These are phyloP conservation scores for Ictalurus punctatus DNA, from an alignment of 2,113 vertebrate genomes.

Conservation along the genomic window DNA sequence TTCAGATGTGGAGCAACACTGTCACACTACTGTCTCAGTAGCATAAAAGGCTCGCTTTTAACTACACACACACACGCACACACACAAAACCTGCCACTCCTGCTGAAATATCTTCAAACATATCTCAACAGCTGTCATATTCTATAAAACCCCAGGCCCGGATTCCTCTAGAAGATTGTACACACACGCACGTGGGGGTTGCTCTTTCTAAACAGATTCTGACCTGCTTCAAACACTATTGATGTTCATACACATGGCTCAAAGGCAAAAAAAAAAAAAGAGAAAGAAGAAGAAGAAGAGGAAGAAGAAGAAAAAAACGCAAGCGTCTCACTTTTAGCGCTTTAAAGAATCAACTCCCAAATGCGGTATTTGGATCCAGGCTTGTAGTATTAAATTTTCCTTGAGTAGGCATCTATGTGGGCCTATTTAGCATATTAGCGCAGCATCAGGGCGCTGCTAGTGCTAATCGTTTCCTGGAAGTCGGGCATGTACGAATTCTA, in stretches of 20 bases:
- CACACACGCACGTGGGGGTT: slow-evolving; percentile 32
- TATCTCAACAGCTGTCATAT: slow-evolving; percentile 54
- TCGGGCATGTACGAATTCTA: slow-evolving; percentile 48
- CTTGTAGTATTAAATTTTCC: slow-evolving; percentile 45
- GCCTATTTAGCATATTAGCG: slow-evolving; percentile 49
- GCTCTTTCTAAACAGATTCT: slow-evolving; percentile 47
- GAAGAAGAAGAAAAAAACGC: neutral
- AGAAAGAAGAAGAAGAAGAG: neutral
- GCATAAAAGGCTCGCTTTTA: slow-evolving; percentile 50
- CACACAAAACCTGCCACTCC: slow-evolving; percentile 48
- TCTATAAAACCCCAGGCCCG: slow-evolving; percentile 44
- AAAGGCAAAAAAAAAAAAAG: slow-evolving; percentile 15
- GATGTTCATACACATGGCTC: slow-evolving; percentile 50
- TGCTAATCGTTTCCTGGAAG: slow-evolving; percentile 67
- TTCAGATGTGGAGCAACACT: slow-evolving; percentile 38
- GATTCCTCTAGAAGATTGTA: slow-evolving; percentile 32
- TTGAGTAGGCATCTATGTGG: slow-evolving; percentile 23
- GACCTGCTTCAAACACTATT: slow-evolving; percentile 53
- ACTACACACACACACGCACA: slow-evolving; percentile 33
- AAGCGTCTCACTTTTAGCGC: slow-evolving; percentile 17
- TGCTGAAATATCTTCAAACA: slow-evolving; percentile 55
- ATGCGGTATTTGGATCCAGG: slow-evolving; percentile 44
- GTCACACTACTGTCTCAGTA: slow-evolving; percentile 28
- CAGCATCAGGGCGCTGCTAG: slow-evolving; percentile 31
- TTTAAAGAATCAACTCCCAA: slow-evolving; percentile 42